These are phyloP conservation scores for Manis pentadactyla DNA, from an alignment of 2,797 vertebrate species.

Conservation along the genomic window DNA sequence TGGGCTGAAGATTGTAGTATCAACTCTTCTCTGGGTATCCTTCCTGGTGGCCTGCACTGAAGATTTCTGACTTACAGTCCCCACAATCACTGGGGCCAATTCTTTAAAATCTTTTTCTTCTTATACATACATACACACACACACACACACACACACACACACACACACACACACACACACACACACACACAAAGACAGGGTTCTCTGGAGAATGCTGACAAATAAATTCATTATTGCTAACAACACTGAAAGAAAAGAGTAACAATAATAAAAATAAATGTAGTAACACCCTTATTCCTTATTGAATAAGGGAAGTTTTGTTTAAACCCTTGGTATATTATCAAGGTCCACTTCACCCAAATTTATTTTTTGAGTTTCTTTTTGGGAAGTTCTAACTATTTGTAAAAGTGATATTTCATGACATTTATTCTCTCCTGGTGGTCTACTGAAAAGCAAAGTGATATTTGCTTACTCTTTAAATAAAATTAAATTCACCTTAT, in stretches of 20 bases:
- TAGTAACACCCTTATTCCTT: not conserved
- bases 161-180: accelerated
- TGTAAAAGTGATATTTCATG: not conserved
- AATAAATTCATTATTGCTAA: not conserved
- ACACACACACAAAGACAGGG: not conserved
- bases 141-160: not conserved
- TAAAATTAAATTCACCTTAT: not conserved
- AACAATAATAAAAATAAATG: not conserved
- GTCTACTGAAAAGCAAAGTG: not conserved
- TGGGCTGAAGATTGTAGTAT: not conserved
- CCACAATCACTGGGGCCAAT: not conserved
- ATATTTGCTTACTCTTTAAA: not conserved
- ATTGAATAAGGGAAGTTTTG: not conserved
- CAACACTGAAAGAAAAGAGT: not conserved
- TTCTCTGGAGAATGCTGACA: not conserved
- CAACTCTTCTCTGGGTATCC: not conserved
- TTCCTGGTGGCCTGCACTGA: not conserved
- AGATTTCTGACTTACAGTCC: not conserved
- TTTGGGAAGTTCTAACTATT: not conserved
- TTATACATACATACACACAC: not conserved
- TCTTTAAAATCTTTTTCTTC: not conserved
- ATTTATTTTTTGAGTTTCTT: not conserved
- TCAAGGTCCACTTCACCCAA: not conserved
- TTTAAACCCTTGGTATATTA: not conserved
- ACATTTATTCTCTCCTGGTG: not conserved